Conservation (phyloP, 2,113 vertebrate genomes). For the Chitala chitala region DNA sequence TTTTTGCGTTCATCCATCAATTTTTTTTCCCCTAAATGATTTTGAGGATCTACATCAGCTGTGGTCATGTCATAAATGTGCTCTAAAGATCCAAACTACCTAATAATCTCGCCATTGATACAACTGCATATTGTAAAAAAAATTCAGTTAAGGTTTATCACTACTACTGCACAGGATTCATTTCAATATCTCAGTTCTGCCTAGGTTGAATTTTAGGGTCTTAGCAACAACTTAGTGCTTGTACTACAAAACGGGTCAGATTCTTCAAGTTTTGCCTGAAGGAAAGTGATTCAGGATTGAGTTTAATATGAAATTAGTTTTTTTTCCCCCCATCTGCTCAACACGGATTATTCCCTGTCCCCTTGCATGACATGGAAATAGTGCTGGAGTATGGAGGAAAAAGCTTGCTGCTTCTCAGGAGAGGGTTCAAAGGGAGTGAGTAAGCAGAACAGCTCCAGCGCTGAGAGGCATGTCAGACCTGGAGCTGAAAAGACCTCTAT, state of each 20-base stretch:
- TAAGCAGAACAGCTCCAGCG: slow-evolving; percentile 6
- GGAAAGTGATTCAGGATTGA: neutral
- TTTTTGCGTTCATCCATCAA: no score
- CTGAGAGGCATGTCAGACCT: slow-evolving; percentile 7
- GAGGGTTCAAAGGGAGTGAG: slow-evolving; percentile 26
- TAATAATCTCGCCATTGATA: neutral
- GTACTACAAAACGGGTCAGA: neutral
- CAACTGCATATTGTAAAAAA: neutral
- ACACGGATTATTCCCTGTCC: slow-evolving; percentile 15
- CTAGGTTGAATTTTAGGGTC: slow-evolving; percentile 8
- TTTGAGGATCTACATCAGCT: no score
- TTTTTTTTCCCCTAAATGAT: no score
- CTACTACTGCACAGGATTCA: neutral
- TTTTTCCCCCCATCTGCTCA: slow-evolving; percentile 14
- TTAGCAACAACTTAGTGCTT: slow-evolving; percentile 8
- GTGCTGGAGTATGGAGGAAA: neutral
- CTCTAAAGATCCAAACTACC: neutral
- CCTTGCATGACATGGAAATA: slow-evolving; percentile 17
- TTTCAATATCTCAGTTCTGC: slow-evolving; percentile 13
- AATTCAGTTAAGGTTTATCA: slow-evolving; percentile 12
- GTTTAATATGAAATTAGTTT: slow-evolving; percentile 23
- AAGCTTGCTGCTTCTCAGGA: neutral
- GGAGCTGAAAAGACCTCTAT: slow-evolving; percentile 16
- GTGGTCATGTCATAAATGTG: no score
- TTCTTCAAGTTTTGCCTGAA: slow-evolving; percentile 15